A percentile compares a stretch with the other conserved stretches of the same genome.
These are phyloP conservation scores for Zele albiditarsus DNA, from an alignment of 2,888 invertebrate genomes.

Conservation along the genomic window DNA sequence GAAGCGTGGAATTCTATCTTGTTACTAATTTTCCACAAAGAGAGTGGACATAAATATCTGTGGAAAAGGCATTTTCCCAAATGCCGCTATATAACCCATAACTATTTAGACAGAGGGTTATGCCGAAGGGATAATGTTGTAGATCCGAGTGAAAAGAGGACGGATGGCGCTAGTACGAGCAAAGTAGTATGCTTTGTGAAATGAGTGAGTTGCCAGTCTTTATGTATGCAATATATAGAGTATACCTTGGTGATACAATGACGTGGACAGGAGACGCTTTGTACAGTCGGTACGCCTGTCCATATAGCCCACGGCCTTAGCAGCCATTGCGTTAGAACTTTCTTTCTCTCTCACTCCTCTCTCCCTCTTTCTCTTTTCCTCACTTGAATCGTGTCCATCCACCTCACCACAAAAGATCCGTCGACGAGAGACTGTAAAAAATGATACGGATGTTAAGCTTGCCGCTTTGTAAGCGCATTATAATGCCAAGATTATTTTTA, in stretches of 20 bases:
- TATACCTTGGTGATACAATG: constrained; percentile 4
- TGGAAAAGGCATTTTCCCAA: background rate
- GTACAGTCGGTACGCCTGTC: background rate
- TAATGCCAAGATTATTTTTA: background rate
- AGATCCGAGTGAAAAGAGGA: constrained; percentile 35
- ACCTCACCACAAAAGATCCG: background rate
- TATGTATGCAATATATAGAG: constrained; percentile 52
- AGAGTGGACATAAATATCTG: background rate
- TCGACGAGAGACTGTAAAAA: background rate
- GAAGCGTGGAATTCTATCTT: background rate
- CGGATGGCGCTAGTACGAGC: constrained; percentile 39
- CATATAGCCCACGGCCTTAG: background rate
- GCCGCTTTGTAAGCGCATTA: background rate
- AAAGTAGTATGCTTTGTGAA: constrained; percentile 62
- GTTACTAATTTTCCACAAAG: background rate
- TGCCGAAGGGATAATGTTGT: constrained; percentile 24
- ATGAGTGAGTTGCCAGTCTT: constrained; percentile 61
- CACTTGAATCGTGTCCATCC: constrained; percentile 2
- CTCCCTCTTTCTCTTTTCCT: background rate
- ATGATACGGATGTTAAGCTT: background rate
- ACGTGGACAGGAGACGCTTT: background rate
- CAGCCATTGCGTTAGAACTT: background rate
- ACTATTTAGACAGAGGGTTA: constrained; percentile 24
- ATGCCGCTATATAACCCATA: background rate
- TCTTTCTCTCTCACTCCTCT: background rate